Conservation (phyloP, 1,140 invertebrate species). For the Cydia strobilella region DNA sequence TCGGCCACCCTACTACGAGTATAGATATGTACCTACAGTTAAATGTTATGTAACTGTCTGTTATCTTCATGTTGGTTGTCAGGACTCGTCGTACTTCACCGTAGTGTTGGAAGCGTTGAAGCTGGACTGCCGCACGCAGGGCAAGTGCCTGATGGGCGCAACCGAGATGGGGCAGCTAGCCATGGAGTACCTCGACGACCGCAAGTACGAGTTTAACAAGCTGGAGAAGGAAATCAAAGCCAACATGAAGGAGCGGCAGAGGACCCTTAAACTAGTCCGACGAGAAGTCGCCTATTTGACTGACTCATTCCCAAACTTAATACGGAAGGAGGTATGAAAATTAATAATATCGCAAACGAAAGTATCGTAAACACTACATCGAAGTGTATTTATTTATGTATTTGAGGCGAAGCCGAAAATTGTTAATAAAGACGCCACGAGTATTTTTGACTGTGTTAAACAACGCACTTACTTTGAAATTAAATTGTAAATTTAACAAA, state of each 20-base stretch:
- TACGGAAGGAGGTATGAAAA: conserved; percentile 80
- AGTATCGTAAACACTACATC: no score
- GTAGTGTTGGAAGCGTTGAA: conserved; percentile 80
- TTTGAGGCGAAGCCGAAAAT: no score
- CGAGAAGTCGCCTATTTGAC: conserved; percentile 80
- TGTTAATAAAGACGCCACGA: no score
- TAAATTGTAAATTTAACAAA: no score
- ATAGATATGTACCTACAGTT: neutral
- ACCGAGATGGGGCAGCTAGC: conserved; percentile 83
- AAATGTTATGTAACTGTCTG: neutral
- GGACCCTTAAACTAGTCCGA: conserved; percentile 77
- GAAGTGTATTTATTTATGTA: no score
- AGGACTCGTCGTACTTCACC: conserved; percentile 83
- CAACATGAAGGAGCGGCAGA: conserved; percentile 82
- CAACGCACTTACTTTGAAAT: no score
- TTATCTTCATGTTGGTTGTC: conserved; percentile 34
- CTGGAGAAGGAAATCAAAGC: conserved; percentile 80
- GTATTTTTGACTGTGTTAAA: no score
- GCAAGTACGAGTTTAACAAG: conserved; percentile 80
- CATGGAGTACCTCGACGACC: conserved; percentile 82
- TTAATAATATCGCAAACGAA: no score
- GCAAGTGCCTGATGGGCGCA: conserved; percentile 80
- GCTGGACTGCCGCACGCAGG: conserved; percentile 80
- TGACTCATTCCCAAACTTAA: conserved; percentile 80
- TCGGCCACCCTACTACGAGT: no score